Evolutionary conservation across 2,113 vertebrate species (phyloP).

Genomic region (Hyla sarda): DNA sequence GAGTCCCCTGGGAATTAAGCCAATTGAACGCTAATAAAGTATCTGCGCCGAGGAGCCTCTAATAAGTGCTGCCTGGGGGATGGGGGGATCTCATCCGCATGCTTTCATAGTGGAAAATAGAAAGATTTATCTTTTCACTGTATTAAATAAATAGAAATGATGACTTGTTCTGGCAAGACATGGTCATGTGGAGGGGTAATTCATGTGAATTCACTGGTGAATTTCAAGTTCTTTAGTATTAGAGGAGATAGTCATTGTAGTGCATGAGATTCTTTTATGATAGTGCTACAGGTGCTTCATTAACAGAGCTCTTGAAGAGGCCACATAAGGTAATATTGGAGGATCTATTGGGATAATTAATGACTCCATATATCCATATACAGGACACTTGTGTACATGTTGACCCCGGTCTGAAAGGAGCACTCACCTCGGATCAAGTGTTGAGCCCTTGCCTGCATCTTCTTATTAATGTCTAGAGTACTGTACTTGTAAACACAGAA

Average conservation of each 20-base stretch:
- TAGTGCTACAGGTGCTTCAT: neutral
- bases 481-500: neutral
- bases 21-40: constrained; percentile 14
- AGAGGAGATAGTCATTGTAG: neutral
- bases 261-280: neutral
- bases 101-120: neutral
- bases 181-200: neutral
- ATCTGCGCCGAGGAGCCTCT: neutral
- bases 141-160: neutral
- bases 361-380: neutral
- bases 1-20: constrained; percentile 1
- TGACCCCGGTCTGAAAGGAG: neutral
- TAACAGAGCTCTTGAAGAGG: neutral
- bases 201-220: neutral
- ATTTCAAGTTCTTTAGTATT: neutral
- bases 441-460: neutral
- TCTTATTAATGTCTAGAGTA: neutral
- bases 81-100: no score
- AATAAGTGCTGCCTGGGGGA: neutral
- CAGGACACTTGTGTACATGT: neutral
- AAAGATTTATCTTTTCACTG: neutral
- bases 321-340: neutral
- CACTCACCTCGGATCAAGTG: neutral
- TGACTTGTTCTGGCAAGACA: neutral
- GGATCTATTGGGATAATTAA: neutral